Conservation (phyloP, 2,113 vertebrate genomes). For the Dasypus novemcinctus region DNA sequence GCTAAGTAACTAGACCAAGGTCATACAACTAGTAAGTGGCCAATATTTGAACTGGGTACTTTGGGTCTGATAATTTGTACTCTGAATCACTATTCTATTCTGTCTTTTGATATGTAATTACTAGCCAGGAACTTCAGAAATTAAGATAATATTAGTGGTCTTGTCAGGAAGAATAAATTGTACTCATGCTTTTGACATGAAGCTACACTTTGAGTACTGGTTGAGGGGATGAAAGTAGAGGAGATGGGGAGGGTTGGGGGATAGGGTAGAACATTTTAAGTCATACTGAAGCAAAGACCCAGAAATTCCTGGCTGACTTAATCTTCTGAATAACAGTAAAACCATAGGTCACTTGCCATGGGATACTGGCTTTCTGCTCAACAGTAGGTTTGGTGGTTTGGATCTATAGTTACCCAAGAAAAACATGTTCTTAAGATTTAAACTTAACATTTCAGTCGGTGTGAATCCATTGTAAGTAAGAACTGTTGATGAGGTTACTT, state of each 20-base stretch:
- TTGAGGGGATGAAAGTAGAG: background rate
- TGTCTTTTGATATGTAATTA: background rate
- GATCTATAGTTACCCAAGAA: too few relatives aligned
- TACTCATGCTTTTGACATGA: background rate
- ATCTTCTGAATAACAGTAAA: background rate
- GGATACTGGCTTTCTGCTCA: background rate
- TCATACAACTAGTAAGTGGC: background rate
- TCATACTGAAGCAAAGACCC: background rate
- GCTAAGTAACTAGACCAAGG: background rate
- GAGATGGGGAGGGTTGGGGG: background rate
- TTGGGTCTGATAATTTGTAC: background rate
- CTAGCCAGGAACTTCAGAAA: background rate
- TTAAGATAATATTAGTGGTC: background rate
- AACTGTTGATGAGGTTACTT: too few relatives aligned
- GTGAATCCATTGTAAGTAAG: too few relatives aligned
- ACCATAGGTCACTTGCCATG: background rate
- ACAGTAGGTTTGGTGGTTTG: background rate
- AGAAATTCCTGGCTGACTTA: background rate
- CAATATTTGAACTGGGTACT: background rate
- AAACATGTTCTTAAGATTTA: too few relatives aligned
- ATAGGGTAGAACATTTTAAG: background rate
- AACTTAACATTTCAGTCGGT: too few relatives aligned
- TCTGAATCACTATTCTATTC: background rate
- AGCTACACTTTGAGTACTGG: background rate
- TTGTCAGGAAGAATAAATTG: background rate